Percentiles rank a stretch among this genome's conserved stretches.
These are phyloP conservation scores for Melanargia galathea DNA, from an alignment of 2,888 invertebrate genomes.

Conservation along the genomic window DNA sequence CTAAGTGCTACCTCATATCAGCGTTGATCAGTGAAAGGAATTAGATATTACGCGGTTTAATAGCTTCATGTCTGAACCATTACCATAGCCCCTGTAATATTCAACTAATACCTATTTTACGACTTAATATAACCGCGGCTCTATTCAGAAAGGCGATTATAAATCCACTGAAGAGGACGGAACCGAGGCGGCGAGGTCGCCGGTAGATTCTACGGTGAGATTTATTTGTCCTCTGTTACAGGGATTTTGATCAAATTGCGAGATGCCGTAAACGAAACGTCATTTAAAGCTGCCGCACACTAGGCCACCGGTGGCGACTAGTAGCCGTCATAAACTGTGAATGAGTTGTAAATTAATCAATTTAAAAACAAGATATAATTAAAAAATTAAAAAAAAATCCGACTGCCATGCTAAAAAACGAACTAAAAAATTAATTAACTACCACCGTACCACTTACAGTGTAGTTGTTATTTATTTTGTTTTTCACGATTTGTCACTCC, in stretches of 20 bases:
- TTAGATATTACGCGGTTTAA: slow-evolving; percentile 9
- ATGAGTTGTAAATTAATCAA: neutral
- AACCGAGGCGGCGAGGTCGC: slow-evolving; percentile 59
- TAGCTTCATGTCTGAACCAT: slow-evolving; percentile 23
- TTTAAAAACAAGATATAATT: no score
- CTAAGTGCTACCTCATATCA: slow-evolving; percentile 15
- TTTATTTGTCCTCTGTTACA: slow-evolving; percentile 74
- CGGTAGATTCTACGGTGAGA: slow-evolving; percentile 74
- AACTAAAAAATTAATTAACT: no score
- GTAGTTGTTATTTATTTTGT: no score
- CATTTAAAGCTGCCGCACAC: slow-evolving; percentile 44
- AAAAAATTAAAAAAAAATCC: no score
- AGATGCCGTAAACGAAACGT: slow-evolving; percentile 57
- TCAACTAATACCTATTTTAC: slow-evolving; percentile 33
- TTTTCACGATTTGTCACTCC: no score
- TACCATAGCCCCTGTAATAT: slow-evolving; percentile 23
- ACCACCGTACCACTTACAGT: no score
- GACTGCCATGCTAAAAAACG: no score
- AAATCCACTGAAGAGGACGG: slow-evolving; percentile 73
- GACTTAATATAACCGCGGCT: slow-evolving; percentile 47
- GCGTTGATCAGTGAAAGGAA: slow-evolving; percentile 9
- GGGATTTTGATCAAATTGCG: slow-evolving; percentile 70
- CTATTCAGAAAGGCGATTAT: slow-evolving; percentile 68
- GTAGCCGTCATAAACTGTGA: neutral
- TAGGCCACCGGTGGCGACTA: neutral